Percentiles rank a stretch among this genome's conserved stretches.
These are phyloP conservation scores for Daboia siamensis DNA, from an alignment of 2,113 vertebrate species.

Conservation along the genomic window DNA sequence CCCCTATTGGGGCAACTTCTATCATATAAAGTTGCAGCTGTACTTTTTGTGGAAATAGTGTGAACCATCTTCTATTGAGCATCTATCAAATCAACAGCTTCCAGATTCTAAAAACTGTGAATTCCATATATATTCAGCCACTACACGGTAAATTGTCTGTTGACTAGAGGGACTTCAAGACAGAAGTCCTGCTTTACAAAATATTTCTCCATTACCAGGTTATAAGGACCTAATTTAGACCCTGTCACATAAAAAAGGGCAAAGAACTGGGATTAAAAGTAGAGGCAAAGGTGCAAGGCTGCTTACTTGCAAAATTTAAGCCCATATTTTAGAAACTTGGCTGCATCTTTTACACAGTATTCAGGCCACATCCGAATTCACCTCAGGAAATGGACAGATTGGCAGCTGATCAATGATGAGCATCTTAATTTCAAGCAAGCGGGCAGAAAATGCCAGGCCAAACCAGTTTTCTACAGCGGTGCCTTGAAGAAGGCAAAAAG, in stretches of 20 bases:
- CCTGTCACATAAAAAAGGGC: not conserved
- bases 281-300: not conserved
- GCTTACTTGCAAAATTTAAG: not conserved
- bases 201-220: not conserved
- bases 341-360: constrained; percentile 18
- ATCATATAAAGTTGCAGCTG: not conserved
- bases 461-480: constrained; percentile 26
- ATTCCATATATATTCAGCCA: not conserved
- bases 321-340: not conserved
- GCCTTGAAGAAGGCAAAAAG: constrained; percentile 34
- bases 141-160: not conserved
- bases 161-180: constrained; percentile 16
- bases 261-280: not conserved
- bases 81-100: constrained; percentile 25
- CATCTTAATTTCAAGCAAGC: constrained; percentile 22
- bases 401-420: constrained; percentile 19
- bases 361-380: constrained; percentile 35
- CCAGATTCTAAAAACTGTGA: constrained; percentile 26
- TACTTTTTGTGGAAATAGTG: not conserved
- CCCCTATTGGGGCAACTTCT: not conserved
- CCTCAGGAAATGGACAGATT: constrained; percentile 40
- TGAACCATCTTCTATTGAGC: constrained; percentile 36
- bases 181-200: constrained; percentile 13
- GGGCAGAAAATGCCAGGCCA: constrained; percentile 45
- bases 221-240: not conserved